These are phyloP conservation scores for Actinemys pallida DNA, from an alignment of 2,113 vertebrate genomes.

Conservation along the genomic window DNA sequence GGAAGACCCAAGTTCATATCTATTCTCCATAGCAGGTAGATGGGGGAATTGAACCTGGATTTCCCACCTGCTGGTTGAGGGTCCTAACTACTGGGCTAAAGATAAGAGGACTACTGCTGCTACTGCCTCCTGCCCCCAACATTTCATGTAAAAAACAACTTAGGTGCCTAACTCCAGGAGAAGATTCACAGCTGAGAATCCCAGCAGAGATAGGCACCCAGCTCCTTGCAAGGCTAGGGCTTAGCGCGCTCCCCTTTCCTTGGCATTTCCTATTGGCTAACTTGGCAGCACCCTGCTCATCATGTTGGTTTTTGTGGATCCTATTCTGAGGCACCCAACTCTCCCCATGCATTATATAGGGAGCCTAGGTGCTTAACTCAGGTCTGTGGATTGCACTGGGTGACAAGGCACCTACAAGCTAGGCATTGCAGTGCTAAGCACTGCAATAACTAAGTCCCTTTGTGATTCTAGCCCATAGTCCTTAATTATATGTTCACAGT, in stretches of 20 bases:
- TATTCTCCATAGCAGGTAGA: neutral
- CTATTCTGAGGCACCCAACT: no score
- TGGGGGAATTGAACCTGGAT: neutral
- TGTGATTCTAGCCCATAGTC: neutral
- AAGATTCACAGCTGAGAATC: neutral
- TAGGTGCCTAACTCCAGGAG: neutral
- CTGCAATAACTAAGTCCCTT: neutral
- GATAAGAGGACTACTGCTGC: neutral
- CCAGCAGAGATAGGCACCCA: neutral
- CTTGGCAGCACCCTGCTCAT: neutral
- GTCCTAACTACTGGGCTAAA: neutral
- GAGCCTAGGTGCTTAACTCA: no score
- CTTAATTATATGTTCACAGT: neutral
- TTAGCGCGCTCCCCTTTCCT: neutral
- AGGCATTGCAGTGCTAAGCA: neutral
- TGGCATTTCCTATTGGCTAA: neutral
- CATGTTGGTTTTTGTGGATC: neutral
- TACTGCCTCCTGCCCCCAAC: neutral
- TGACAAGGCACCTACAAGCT: neutral
- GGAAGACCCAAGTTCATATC: neutral
- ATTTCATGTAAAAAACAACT: neutral
- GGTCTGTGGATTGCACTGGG: neutral
- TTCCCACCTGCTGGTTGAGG: neutral
- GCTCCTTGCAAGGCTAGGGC: neutral
- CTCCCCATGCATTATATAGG: no score